phyloP scores from a whole-genome alignment of 2,113 vertebrate species.

The Neotoma lepida region DNA sequence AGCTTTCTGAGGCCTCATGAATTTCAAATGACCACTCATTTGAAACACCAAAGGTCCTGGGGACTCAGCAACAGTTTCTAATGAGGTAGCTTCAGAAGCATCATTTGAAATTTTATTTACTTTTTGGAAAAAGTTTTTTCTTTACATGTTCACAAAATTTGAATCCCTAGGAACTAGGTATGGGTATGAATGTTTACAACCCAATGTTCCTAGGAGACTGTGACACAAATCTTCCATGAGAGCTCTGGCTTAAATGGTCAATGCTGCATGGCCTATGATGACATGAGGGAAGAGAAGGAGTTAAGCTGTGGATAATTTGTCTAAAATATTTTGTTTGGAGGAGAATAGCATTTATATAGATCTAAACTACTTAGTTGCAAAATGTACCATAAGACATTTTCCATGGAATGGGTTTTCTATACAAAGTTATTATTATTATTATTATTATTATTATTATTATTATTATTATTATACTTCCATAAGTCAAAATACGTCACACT shows the following conservation, averaged over 20 bases:
- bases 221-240: not conserved
- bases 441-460: not conserved
- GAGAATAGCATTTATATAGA: not conserved
- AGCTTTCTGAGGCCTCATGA: not conserved
- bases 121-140: not conserved
- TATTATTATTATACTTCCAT: not conserved
- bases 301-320: not conserved
- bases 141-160: not conserved
- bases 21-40: not conserved
- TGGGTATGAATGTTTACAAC: not conserved
- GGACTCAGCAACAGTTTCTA: not conserved
- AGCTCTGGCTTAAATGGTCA: not conserved
- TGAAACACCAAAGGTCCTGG: not conserved
- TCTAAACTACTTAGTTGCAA: not conserved
- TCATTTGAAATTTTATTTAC: not conserved
- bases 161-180: not conserved
- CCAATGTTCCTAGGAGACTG: not conserved
- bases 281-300: not conserved
- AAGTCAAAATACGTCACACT: not conserved
- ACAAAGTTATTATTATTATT: not conserved
- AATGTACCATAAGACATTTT: not conserved
- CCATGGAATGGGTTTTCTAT: not conserved
- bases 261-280: not conserved
- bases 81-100: not conserved
- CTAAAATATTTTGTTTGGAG: constrained; percentile 46